Evolutionary conservation across 2,888 invertebrate genomes (phyloP), one percentile per base, ranked within the genome.

Genomic region (Leptothorax acervorum): DNA sequence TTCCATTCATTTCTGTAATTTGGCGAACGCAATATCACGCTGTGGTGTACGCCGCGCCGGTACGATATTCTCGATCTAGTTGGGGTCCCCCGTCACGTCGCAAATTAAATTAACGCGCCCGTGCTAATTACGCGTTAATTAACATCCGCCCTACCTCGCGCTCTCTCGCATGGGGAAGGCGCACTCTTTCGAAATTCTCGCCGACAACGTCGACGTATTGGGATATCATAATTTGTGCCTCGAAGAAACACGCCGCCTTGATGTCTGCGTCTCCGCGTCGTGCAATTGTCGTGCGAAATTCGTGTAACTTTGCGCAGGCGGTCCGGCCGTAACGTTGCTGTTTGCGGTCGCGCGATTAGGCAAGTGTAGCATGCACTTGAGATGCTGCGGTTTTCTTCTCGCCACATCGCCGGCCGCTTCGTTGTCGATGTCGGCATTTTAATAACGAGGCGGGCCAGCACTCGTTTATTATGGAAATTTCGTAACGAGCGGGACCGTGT

Each of bases 221-320:
- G 75, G 70, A 70, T 86, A 84, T 81, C 75, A 85, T 75, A 75
- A 84, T 84, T 84, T 71, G n/a, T 28, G 81, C 31, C 73, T 66
- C 12, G 6, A 68, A 75, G 55, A 53, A 71, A 53, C 45, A 55
- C 35, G 28, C 65, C 35, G 35, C 12, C 35, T 23, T 5, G 53
- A 8, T 23, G 57, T 57, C 63, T 48, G 66, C n/a, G 42, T 23
- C 62, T 35, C 45, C 71, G 70, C 71, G 15, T 51, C 76, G 23
- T 65, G 57, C 92, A 93, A 94, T 93, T 93, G 92, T 91, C 92
- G 91, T 92, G 92, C 91, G 91, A 93, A 88, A 92, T 93, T 93
- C 91, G 91, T 88, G 89, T 91, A 92, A 91, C 92, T 91, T 87
- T 89, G 89, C 87, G 70, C 84, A 82, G 68, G 28, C 68, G 66